Evolutionary conservation across 2,113 vertebrate species (phyloP), one percentile per base, ranked within the genome.

Genomic region (Mormoops blainvillei): DNA sequence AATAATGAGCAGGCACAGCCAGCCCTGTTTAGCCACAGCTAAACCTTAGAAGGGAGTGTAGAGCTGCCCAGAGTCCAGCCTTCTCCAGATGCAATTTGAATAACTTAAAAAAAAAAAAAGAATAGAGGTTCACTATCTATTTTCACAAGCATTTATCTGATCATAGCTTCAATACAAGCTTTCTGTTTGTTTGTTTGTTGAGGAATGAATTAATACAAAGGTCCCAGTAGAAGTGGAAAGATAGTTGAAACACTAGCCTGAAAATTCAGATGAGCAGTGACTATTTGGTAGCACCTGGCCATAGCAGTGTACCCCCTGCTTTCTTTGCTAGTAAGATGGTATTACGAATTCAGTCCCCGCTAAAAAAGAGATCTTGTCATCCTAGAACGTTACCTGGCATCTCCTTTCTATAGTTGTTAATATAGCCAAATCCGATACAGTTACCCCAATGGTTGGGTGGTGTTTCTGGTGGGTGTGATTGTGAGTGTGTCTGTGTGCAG

Each of bases 101-200:
- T 98, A 96, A 96, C 96, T 95, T 70, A 86, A 97, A 96, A 92
- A 98, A 94, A 88, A 85, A 95, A 70, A 94, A 97, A 89, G 87
- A 87, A 97, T 94, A 92, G 82, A 97, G 48, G 24, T 18, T 91
- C 93, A 94, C 97, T 98, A 91, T 98, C 98, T 96, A 87, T 98
- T 98, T 98, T 97, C 97, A 56, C 96, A 94, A 92, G 94, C 88
- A 52, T 91, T 98, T 98, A 98, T 98, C 98, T 98, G 98, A 98
- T 98, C 93, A 94, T 95, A 97, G 95, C 92, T 89, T 97, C 61
- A 94, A 97, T 97, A 94, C 97, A 97, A 98, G 93, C 97, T 97
- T 76, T 54, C 98, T 98, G 96, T 95, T 97, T 98, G 85, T 96
- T 97, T 97, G 87, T 98, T 98, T 97, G 94, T 98, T 93, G 82